Base-by-base conservation (phyloP, 2,113 vertebrate species). In the Amphiprion percula region DNA sequence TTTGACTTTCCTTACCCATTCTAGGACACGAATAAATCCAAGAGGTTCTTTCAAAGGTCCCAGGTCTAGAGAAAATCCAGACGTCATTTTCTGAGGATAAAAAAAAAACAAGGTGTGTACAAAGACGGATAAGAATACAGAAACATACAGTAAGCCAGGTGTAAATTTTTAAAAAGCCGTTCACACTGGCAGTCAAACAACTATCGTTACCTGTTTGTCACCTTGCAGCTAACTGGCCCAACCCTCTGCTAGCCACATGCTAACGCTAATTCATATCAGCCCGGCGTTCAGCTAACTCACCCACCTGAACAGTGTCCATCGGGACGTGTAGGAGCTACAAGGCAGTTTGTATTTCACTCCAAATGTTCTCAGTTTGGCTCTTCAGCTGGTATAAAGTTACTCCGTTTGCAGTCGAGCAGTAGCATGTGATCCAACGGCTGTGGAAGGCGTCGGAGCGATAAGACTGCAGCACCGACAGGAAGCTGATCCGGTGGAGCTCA, bases 1-100 rank as follows among this genome's bases (percentile, higher is more conserved):
- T 23, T 12, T 23, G 8, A 23, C 21, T 60, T 39, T 19, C 93
- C 97, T 96, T 89, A 98, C 97, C 97, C 97, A 98, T 88, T 99
- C 95, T 75, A 99, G 91, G 61, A 97, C 89, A 74, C 97, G 98
- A 87, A 98, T 96, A 86, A 98, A 98, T 60, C 97, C 97, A 77
- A 99, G 88, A 6, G 97, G 97, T 77, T 98, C 97, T 78, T 96
- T 97, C 88, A 99, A 72, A 17, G 96, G 95, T 73, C 92, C 92
- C 91, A 97, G 93, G 88, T 96, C 95, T 87, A 98, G 90, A 74
- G 94, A 94, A 69, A 93, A 93, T 1, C 90, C 93, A 6, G 91
- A 85, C 61, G 53, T 33, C 33, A 88, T 4, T 68, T 87, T 91
- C 94, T 95, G 74, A 0, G 11, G 12, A 76, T 1, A 21, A 56